A percentile compares a stretch with the other conserved stretches of the same genome.
Evolutionary conservation across 2,113 vertebrate species (phyloP).

Genomic region (Dromaius novaehollandiae): DNA sequence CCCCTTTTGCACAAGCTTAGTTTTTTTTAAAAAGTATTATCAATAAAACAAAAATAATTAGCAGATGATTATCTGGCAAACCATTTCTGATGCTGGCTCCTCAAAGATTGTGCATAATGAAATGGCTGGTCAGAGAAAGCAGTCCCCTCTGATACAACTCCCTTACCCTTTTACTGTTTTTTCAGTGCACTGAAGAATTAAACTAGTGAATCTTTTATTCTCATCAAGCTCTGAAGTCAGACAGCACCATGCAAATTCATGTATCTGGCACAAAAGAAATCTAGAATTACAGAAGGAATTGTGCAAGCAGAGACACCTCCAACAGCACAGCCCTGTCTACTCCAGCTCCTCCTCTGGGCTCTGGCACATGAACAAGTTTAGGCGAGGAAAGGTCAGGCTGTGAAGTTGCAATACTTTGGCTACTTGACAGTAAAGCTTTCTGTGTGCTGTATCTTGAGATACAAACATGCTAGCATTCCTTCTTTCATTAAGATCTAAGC

Average conservation of each 20-base stretch:
- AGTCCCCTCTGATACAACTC: neutral
- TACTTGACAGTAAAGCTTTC: neutral
- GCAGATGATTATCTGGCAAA: neutral
- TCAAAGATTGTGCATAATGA: rapidly evolving
- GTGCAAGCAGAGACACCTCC: neutral
- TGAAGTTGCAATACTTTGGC: neutral
- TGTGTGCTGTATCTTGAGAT: neutral
- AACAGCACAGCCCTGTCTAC: neutral
- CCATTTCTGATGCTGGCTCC: neutral
- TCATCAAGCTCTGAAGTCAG: neutral
- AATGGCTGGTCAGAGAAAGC: neutral
- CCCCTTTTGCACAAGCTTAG: neutral
- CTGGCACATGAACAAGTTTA: neutral
- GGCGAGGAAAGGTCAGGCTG: rapidly evolving
- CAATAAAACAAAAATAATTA: neutral
- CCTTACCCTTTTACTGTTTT: neutral
- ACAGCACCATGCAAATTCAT: neutral
- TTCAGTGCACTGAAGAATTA: neutral
- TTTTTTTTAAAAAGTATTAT: neutral
- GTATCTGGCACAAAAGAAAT: neutral
- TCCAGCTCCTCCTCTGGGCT: neutral
- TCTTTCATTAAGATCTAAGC: neutral
- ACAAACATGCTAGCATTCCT: rapidly evolving
- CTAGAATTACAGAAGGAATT: neutral
- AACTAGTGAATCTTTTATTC: neutral